Base-by-base conservation (phyloP, 1,140 invertebrate species). In the Lepidurus apus region DNA sequence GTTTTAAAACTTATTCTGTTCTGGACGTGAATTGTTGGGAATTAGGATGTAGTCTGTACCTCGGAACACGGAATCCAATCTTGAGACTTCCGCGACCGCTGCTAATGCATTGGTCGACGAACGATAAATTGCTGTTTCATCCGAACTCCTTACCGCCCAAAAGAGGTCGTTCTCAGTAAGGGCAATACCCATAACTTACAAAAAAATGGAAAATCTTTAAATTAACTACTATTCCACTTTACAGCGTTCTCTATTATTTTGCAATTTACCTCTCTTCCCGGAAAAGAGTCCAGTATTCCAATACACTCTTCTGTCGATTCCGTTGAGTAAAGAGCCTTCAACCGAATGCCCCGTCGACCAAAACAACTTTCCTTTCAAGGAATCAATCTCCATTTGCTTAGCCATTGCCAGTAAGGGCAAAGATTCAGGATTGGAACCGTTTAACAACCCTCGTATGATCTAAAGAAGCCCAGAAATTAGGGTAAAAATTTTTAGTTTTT, bases 331-430 rank as follows among this genome's bases (percentile, higher is more conserved):
- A 0, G 93, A 89, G 45, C 91, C 90, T 85, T 94, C 92, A 0
- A 98, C 89, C 0, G 91, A 90, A 80, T 93, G 90, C 0, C 90
- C 90, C 0, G 95, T 97, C 9, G 93, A 92, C 92, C 95, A 98
- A 82, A 96, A 95, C 24, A 98, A 87, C 81, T 91, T 91, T 0
- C 93, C 95, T 81, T 90, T 89, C 5, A 91, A 81, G 0, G 94
- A 90, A 84, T 98, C 95, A 34, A 97, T 89, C 24, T 91, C 90
- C 21, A 97, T 84, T 82, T 94, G 91, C 82, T 92, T 91, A 6
- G 93, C 93, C 24, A 91, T 88, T 2, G 92, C 92, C 13, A 93
- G 86, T 79, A 94, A 90, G 4, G 91, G 91, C 75, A 96, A 88
- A 7, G 91, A 90, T 84, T 95, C 93, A 81, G 90, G 88, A 24